Percentiles rank a stretch among this genome's conserved stretches.
Conservation (phyloP, 2,797 vertebrate species). For the Enteromius viviparus region DNA sequence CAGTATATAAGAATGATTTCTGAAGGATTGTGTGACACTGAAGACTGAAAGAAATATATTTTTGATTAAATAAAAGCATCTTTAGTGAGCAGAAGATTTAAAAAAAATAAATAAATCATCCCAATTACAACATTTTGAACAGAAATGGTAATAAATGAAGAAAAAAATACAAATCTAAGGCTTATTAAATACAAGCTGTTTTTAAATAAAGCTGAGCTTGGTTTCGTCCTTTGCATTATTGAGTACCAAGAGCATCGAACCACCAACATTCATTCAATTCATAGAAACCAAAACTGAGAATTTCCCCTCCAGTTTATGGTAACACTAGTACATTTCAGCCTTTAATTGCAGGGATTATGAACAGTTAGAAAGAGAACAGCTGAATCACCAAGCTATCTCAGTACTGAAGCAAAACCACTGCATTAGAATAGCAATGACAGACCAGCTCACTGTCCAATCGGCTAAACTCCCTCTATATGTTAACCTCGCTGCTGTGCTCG, state of each 20-base stretch:
- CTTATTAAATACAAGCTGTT: too few species aligned
- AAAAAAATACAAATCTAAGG: too few species aligned
- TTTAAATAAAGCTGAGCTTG: too few species aligned
- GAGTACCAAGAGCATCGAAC: too few species aligned
- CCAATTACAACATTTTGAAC: too few species aligned
- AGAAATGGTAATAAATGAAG: too few species aligned
- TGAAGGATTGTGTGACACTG: background rate
- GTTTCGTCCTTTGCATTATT: too few species aligned
- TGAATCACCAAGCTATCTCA: background rate
- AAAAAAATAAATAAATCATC: too few species aligned
- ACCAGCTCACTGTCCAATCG: background rate
- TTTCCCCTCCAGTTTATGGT: background rate
- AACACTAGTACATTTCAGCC: background rate
- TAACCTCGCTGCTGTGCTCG: constrained; percentile 37
- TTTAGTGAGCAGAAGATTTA: too few species aligned
- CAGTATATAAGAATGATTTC: background rate
- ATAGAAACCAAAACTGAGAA: too few species aligned
- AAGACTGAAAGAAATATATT: background rate
- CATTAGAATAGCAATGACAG: background rate
- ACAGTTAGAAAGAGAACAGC: too few species aligned
- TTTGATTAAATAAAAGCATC: too few species aligned
- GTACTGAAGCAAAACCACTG: background rate
- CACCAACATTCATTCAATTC: background rate
- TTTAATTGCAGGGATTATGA: background rate
- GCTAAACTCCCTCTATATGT: background rate